Evolutionary conservation across 2,797 vertebrate species (phyloP).

Genomic region (Kryptolebias ocellatus): DNA sequence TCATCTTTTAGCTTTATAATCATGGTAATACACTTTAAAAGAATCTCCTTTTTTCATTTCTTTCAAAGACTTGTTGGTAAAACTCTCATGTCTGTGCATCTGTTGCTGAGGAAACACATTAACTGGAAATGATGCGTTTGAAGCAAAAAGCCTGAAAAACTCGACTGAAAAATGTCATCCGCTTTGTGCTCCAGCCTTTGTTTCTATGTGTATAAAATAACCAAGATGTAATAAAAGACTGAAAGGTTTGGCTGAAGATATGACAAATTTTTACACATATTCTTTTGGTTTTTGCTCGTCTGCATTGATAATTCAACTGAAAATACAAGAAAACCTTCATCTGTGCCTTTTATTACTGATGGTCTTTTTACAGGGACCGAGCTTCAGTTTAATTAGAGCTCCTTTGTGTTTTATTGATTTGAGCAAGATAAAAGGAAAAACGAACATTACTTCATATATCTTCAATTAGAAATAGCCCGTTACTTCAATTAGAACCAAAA

Average conservation of each 20-base stretch:
- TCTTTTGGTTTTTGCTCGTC: background rate
- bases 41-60: background rate
- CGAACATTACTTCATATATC: too few relatives aligned
- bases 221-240: background rate
- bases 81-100: background rate
- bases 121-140: slow-evolving; percentile 15
- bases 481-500: too few relatives aligned
- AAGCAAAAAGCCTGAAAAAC: background rate
- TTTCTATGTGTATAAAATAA: background rate
- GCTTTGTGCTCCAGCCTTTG: background rate
- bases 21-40: background rate
- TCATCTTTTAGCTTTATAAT: background rate
- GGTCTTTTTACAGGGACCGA: too few relatives aligned
- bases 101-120: slow-evolving; percentile 1
- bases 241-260: background rate
- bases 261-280: background rate
- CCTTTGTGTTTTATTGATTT: too few relatives aligned
- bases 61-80: background rate
- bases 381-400: too few relatives aligned
- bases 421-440: too few relatives aligned
- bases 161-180: background rate
- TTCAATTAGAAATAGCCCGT: too few relatives aligned
- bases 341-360: too few relatives aligned
- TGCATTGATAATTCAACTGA: too few relatives aligned
- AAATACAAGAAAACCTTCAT: too few relatives aligned